Conservation (phyloP, 2,888 invertebrate species). For the Sesia apiformis region DNA sequence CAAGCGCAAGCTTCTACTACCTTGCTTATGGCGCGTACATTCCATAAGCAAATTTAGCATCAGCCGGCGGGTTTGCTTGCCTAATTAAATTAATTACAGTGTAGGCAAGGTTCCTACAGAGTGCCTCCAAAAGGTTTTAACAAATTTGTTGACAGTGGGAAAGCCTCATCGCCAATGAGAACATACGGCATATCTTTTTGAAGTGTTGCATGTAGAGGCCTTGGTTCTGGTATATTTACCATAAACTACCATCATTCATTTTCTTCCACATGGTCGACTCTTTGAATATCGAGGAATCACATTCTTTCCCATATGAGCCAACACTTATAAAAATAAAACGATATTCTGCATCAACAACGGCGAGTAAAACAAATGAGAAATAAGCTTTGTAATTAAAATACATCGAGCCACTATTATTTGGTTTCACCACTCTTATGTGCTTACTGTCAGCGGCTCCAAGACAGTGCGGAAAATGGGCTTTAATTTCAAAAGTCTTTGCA, state of each 20-base stretch:
- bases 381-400: slow-evolving; percentile 8
- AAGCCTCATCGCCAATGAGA: slow-evolving; percentile 23
- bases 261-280: slow-evolving; percentile 15
- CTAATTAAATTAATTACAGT: too few relatives aligned
- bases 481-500: slow-evolving; percentile 14
- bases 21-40: too few relatives aligned
- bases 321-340: slow-evolving; percentile 13
- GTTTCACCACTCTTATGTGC: slow-evolving; percentile 12
- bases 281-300: slow-evolving; percentile 17
- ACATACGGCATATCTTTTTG: slow-evolving; percentile 13
- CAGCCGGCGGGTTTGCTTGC: too few relatives aligned
- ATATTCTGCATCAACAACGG: slow-evolving; percentile 9
- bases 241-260: slow-evolving; percentile 14
- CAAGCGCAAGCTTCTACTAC: too few relatives aligned
- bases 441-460: slow-evolving; percentile 14
- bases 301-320: slow-evolving; percentile 19
- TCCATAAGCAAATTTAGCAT: too few relatives aligned
- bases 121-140: slow-evolving; percentile 19
- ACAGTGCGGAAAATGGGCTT: slow-evolving; percentile 16
- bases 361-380: slow-evolving; percentile 7
- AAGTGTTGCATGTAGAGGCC: slow-evolving; percentile 10
- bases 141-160: slow-evolving; percentile 15
- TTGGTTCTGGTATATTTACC: slow-evolving; percentile 17
- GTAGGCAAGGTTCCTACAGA: too few relatives aligned
- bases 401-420: slow-evolving; percentile 5